Conservation (phyloP, 2,888 invertebrate genomes). For the Prosopocoilus inquinatus region DNA sequence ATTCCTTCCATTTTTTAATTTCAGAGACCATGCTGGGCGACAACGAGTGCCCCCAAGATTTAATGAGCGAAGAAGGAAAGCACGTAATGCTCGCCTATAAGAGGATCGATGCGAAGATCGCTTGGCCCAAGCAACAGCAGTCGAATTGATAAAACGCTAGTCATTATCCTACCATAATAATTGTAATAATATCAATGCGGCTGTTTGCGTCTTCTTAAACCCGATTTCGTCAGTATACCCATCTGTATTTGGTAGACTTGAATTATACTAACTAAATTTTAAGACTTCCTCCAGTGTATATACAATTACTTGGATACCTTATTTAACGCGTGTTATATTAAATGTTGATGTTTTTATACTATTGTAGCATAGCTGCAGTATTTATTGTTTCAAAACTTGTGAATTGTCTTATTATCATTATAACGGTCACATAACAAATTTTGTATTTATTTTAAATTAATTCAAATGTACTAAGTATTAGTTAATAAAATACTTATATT, state of each 20-base stretch:
- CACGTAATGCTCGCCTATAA: constrained; percentile 94
- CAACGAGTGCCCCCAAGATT: constrained; percentile 86
- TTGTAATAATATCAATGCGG: constrained; percentile 23
- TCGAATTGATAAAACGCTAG: constrained; percentile 32
- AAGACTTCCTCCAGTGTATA: constrained; percentile 4
- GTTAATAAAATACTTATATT: constrained; percentile 37
- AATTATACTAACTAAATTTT: constrained; percentile 12
- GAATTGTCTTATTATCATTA: constrained; percentile 25
- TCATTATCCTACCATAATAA: constrained; percentile 26
- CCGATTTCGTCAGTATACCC: background rate
- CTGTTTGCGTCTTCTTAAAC: constrained; percentile 22
- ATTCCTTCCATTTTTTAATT: constrained; percentile 37
- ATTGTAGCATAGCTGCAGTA: constrained; percentile 35
- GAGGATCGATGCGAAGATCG: constrained; percentile 93
- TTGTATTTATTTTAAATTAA: constrained; percentile 35
- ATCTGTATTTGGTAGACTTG: constrained; percentile 4
- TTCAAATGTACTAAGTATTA: constrained; percentile 35
- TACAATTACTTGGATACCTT: constrained; percentile 19
- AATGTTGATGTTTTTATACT: constrained; percentile 35
- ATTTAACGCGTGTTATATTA: constrained; percentile 26
- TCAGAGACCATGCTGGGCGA: constrained; percentile 87
- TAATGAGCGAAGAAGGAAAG: constrained; percentile 73
- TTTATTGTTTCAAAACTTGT: constrained; percentile 27
- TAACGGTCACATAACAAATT: constrained; percentile 22
- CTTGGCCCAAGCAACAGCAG: constrained; percentile 76